A percentile compares a stretch with the other conserved stretches of the same genome.
Evolutionary conservation across 1,140 invertebrate genomes (phyloP).

Genomic region (Cepaea nemoralis): DNA sequence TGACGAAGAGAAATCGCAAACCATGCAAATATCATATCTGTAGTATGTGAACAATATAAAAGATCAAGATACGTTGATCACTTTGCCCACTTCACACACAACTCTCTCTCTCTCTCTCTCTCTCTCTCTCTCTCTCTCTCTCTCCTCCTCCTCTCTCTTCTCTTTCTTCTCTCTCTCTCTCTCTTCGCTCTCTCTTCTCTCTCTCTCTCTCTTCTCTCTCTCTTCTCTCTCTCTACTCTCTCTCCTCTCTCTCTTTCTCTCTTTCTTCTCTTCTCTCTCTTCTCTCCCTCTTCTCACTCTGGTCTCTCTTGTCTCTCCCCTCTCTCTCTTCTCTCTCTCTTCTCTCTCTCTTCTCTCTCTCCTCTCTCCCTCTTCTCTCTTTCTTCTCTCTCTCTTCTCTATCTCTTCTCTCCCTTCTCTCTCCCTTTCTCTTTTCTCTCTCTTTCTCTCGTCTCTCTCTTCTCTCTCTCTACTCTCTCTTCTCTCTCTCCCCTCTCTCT

Average conservation of each 20-base stretch:
- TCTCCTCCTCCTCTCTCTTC: constrained; percentile 47
- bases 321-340: constrained; percentile 77
- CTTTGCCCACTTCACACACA: background rate
- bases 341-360: constrained; percentile 83
- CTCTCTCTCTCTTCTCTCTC: background rate
- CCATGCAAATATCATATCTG: too few relatives aligned
- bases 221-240: too few relatives aligned
- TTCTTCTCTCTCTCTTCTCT: background rate
- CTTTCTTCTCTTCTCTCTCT: constrained; percentile 93
- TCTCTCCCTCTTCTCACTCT: too few relatives aligned
- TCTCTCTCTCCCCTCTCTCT: background rate
- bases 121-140: constrained; percentile 41
- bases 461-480: too few relatives aligned
- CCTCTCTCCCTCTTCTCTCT: background rate
- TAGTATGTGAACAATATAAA: too few relatives aligned
- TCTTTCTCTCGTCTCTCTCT: too few relatives aligned
- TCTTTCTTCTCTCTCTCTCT: constrained; percentile 68
- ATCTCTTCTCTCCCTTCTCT: background rate
- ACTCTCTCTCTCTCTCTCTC: too few relatives aligned
- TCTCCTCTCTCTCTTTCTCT: constrained; percentile 93
- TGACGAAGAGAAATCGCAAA: too few relatives aligned
- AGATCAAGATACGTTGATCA: too few relatives aligned
- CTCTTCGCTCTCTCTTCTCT: constrained; percentile 78
- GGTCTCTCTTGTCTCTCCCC: too few relatives aligned
- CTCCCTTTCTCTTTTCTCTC: background rate